These are phyloP conservation scores for Drosophila kohkoa DNA, from an alignment of 1,140 invertebrate species.

Conservation along the genomic window DNA sequence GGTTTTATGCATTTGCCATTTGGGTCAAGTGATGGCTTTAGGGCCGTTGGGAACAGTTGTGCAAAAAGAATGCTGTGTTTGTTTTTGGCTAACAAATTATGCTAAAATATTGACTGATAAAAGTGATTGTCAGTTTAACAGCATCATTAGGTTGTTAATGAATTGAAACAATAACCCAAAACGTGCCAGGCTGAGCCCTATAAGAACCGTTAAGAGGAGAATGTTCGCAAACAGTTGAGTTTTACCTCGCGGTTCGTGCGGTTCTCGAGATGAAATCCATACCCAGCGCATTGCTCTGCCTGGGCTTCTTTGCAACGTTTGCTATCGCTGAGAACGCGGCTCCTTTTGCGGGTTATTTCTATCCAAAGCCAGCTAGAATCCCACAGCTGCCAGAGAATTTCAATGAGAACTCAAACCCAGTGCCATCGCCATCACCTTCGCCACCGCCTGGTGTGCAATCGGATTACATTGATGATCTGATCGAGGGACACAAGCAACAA, in stretches of 20 bases:
- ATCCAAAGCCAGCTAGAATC: slow-evolving; percentile 60
- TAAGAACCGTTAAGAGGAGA: slow-evolving; percentile 61
- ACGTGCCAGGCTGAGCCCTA: slow-evolving; percentile 42
- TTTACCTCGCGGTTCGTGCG: slow-evolving; percentile 59
- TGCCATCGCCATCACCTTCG: neutral
- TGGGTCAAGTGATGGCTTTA: slow-evolving; percentile 64
- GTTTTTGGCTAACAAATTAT: slow-evolving; percentile 37
- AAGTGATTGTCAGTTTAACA: slow-evolving; percentile 65
- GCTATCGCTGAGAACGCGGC: slow-evolving; percentile 15
- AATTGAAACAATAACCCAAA: slow-evolving; percentile 25
- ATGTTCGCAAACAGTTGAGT: slow-evolving; percentile 51
- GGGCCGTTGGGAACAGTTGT: slow-evolving; percentile 37
- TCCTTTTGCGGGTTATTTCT: slow-evolving; percentile 61
- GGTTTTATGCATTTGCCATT: slow-evolving; percentile 25
- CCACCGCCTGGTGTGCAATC: slow-evolving; percentile 64
- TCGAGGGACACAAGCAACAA: slow-evolving; percentile 79
- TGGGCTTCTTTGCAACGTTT: slow-evolving; percentile 23
- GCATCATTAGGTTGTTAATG: slow-evolving; percentile 58
- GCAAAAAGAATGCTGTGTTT: slow-evolving; percentile 6
- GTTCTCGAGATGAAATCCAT: slow-evolving; percentile 65
- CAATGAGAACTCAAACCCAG: slow-evolving; percentile 17
- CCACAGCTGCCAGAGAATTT: slow-evolving; percentile 31
- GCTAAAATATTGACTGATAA: slow-evolving; percentile 62
- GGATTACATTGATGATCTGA: slow-evolving; percentile 81
- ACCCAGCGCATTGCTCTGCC: slow-evolving; percentile 21